Evolutionary conservation across 2,797 vertebrate species (phyloP).

Genomic region (Gila robusta): DNA sequence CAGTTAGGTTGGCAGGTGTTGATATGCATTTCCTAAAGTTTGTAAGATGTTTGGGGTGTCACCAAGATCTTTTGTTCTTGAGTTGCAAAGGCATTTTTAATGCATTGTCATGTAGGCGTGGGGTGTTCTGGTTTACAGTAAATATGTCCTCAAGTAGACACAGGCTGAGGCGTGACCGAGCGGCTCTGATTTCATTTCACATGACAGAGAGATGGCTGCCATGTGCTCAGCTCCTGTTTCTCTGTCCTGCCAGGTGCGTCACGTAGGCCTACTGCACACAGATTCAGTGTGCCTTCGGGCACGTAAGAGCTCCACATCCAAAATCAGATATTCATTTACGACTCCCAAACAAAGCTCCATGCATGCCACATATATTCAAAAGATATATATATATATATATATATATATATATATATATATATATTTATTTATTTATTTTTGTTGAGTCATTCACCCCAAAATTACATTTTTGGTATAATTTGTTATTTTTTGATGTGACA

Average conservation of each 20-base stretch:
- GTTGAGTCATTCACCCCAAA: too few relatives aligned
- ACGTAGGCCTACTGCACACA: background rate
- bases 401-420: too few relatives aligned
- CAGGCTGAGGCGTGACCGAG: background rate
- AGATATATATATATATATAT: background rate
- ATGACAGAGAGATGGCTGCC: conserved; percentile 21
- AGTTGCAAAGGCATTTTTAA: background rate
- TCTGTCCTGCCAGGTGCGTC: conserved; percentile 17
- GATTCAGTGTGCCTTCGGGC: background rate
- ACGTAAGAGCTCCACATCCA: background rate
- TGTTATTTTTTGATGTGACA: too few relatives aligned
- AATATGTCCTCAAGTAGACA: background rate
- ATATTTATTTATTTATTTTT: too few relatives aligned
- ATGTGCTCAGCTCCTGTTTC: conserved; percentile 8
- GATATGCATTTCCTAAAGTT: background rate
- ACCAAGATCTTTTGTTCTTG: background rate
- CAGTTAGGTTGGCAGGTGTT: too few relatives aligned
- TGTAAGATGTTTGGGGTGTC: background rate
- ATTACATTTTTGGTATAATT: too few relatives aligned
- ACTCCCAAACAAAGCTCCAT: background rate
- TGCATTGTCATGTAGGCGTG: background rate
- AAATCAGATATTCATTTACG: background rate
- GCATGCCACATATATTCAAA: background rate
- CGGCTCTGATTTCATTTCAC: conserved; percentile 31
- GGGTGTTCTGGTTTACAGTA: background rate